A percentile compares a stretch with the other conserved stretches of the same genome.
Evolutionary conservation across 2,113 vertebrate species (phyloP).

Genomic region (Seriola dumerili): DNA sequence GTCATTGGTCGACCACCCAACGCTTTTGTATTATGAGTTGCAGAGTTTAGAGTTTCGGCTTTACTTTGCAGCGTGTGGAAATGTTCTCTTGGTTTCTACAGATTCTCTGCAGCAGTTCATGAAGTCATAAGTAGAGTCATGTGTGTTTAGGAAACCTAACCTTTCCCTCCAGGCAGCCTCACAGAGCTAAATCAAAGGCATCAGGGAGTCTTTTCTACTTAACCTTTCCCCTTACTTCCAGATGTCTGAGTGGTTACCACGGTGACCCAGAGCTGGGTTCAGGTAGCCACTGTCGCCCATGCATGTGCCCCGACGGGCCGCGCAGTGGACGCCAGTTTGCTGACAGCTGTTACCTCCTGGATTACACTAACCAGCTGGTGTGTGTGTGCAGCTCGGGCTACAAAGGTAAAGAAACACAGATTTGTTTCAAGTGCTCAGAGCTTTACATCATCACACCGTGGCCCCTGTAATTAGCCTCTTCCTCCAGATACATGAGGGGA

Average conservation of each 20-base stretch:
- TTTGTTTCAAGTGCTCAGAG: constrained; percentile 32
- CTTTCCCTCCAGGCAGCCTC: background rate
- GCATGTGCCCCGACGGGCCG: constrained; percentile 94
- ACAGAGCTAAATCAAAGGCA: no score
- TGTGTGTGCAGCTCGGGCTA: constrained; percentile 90
- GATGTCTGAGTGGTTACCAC: constrained; percentile 92
- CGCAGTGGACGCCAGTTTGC: constrained; percentile 92
- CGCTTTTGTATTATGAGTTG: background rate
- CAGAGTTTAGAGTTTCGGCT: no score
- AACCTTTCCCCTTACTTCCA: constrained; percentile 53
- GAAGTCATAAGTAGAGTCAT: no score
- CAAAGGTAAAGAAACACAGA: constrained; percentile 66
- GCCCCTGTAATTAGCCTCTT: constrained; percentile 42
- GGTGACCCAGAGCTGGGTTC: constrained; percentile 92
- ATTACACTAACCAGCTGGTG: constrained; percentile 83
- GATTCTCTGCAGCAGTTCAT: no score
- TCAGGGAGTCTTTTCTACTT: background rate
- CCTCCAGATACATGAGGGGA: background rate
- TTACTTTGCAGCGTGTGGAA: background rate
- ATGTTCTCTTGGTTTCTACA: background rate
- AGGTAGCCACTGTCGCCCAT: constrained; percentile 92
- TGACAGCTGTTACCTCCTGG: constrained; percentile 90
- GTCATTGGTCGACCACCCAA: background rate
- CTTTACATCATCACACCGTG: background rate
- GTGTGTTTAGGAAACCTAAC: no score